phyloP scores from a whole-genome alignment of 2,797 vertebrate species.

The Thalassophryne amazonica region DNA sequence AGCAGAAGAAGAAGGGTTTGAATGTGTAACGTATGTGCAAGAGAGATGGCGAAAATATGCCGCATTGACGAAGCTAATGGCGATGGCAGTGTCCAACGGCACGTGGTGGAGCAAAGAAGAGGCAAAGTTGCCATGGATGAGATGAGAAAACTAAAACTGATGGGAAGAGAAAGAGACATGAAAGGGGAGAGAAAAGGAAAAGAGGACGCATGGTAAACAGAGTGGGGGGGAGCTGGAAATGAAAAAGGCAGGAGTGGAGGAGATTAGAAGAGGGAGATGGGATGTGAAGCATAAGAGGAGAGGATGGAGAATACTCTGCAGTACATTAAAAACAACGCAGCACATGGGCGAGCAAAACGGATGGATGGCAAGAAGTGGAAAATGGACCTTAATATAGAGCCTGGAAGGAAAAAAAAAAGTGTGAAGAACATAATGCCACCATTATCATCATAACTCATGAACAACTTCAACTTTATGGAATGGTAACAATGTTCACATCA shows the following conservation, averaged over 20 bases:
- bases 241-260: conserved; percentile 13
- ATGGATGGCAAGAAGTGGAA: neutral
- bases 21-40: neutral
- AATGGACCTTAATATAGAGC: conserved; percentile 5
- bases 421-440: neutral
- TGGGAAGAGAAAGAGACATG: conserved; percentile 16
- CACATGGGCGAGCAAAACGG: neutral
- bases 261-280: conserved; percentile 31
- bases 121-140: conserved; percentile 7
- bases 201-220: conserved; percentile 11
- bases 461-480: too few species aligned
- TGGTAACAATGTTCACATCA: too few species aligned
- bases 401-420: neutral
- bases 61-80: too few species aligned
- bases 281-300: conserved; percentile 21
- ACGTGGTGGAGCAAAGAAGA: neutral
- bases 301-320: conserved; percentile 17
- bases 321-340: conserved; percentile 15
- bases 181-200: conserved; percentile 9
- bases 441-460: too few species aligned
- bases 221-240: conserved; percentile 18
- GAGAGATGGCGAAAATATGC: neutral
- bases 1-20: conserved; percentile 1
- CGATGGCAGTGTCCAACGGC: neutral
- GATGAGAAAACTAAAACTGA: neutral